Evolutionary conservation across 1,140 invertebrate species (phyloP), one percentile per base, ranked within the genome.

Genomic region (Camponotus pennsylvanicus): DNA sequence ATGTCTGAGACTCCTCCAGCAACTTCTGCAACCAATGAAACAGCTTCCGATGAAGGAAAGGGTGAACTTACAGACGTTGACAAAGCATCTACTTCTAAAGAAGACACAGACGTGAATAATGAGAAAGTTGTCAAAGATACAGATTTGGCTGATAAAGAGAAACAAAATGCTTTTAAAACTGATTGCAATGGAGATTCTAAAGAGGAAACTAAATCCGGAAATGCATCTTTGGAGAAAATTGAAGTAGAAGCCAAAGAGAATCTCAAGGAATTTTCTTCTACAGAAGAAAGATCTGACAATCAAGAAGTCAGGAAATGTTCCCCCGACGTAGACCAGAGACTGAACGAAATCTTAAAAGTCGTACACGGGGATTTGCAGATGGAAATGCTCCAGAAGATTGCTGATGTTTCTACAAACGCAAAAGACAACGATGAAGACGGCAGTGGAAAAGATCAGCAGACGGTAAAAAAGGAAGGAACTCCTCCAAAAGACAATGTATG

Each of bases 271-370:
- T 18, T 13, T 32, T 13, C 18, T 40, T 15, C 37, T 40, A 8
- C 15, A 21, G 42, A 84, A 55, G 6, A 45, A 40, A 42, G 42
- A 18, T 18, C 34, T 42, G 76, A 63, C 13, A 18, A 80, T 15
- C 9, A 52, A 11, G 64, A 80, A 45, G 73, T 8, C 27, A 42
- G 6, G 1, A n/a, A 52, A 9, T 55, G 42, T 13, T n/a, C 71
- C 15, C 75, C 55, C 0, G 57, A 71, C 11, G 67, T 57, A 32
- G 73, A 86, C 18, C 13, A 59, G 0, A 78, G 37, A 3, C 9
- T 90, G 13, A 88, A 83, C n/a, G 82, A 90, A 34, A 83, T 90
- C 55, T 59, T 88, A 21, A 75, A 90, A 45, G 83, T 78, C 0
- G 88, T 90, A 2, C 86, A 90, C n/a, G 88, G 76, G 37, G 73